Base-by-base conservation (phyloP, 1,140 invertebrate species). In the Heliconius eleuchia region DNA sequence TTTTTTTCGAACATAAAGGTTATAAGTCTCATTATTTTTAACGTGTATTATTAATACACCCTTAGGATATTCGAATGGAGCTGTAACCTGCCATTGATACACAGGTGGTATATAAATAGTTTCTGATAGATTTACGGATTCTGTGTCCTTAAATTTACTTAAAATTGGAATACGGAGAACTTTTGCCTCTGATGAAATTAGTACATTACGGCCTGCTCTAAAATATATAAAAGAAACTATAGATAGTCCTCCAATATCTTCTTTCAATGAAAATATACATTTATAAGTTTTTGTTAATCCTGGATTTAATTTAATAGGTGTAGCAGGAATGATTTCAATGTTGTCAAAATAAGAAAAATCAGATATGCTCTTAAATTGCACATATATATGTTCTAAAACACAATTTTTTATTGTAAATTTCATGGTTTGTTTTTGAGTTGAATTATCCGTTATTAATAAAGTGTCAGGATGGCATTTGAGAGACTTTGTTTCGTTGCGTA, bases 51-150 rank as follows among this genome's bases (percentile, higher is more conserved):
- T 77, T 42, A 91, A 39, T 73, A 73, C 60, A 30, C 81, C 84
- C 60, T 50, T 81, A 30, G 91, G 90, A 86, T 85, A 86, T 9
- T 84, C 81, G 78, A 18, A 57, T 37, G 84, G 83, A 30, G 39
- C 66, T 77, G 82, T 86, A 7, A 93, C 75, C 72, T 91, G 87
- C 92, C 92, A 93, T 23, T 73, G 42, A 82, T 94, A 92, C 71
- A 83, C 77, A 16, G 91, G 77, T 46, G 84, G 82, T 80, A 94
- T 86, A 70, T 74, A 74, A 34, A 94, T 80, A 46, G 71, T 84
- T 78, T 90, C 81, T 1, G 88, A 77, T 52, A 92, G 79, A 55
- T 71, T 71, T 78, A 90, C 81, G 18, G 19, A 77, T 77, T 75
- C 81, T 7, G 71, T 18, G 82, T 74, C 75, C 19, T 57, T 39